Percentiles rank a stretch among this genome's conserved stretches.
phyloP scores from a whole-genome alignment of 53 echinoderm and acorn worm species.

The Patiria pectinifera region DNA sequence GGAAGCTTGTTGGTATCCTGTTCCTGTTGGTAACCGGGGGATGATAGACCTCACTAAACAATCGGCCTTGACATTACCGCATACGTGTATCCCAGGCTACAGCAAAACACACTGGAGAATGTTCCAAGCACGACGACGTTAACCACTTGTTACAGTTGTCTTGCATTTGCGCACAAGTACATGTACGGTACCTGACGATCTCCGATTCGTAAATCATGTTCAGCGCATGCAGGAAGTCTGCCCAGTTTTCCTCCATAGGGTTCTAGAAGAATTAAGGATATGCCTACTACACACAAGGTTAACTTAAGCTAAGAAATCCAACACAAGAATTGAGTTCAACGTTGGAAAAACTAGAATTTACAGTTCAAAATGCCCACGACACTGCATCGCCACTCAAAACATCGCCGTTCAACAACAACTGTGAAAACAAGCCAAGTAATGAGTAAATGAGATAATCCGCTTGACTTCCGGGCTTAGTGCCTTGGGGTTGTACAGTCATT shows the following conservation, averaged over 20 bases:
- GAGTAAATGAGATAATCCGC: constrained; percentile 50
- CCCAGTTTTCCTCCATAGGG: background rate
- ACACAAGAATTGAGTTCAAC: background rate
- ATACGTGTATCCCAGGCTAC: no score
- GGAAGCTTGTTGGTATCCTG: background rate
- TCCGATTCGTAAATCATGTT: background rate
- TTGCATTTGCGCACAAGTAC: background rate
- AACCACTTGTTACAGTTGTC: background rate
- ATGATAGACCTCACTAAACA: no score
- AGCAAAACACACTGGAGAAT: no score
- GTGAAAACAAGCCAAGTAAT: background rate
- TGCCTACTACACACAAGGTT: background rate
- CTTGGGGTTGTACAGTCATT: constrained; percentile 5
- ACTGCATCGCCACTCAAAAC: no score
- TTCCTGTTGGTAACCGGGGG: no score
- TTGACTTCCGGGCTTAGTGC: constrained; percentile 15
- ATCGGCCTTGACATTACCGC: background rate
- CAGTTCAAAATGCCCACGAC: background rate
- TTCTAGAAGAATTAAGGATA: background rate
- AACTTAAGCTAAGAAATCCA: background rate
- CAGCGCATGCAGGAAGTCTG: background rate
- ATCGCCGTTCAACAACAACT: no score
- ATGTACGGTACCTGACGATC: background rate
- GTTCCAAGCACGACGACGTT: background rate
- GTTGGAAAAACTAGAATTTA: background rate